These are phyloP conservation scores for Apomyelois bistriatella DNA, from an alignment of 2,888 invertebrate genomes.

Conservation along the genomic window DNA sequence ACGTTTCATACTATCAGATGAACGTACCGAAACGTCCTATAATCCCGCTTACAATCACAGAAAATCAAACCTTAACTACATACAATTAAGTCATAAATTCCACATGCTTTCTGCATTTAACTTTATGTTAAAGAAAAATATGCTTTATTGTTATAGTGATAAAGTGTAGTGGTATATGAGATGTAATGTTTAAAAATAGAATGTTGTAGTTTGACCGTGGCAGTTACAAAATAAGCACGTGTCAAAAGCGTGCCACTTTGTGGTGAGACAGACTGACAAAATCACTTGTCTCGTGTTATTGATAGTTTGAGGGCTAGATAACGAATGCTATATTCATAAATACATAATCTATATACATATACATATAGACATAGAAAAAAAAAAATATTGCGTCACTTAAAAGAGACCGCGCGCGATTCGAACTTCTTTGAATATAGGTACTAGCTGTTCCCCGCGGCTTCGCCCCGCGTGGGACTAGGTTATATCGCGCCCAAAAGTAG, in stretches of 20 bases:
- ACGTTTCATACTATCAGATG: conserved; percentile 15
- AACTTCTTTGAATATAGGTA: no score
- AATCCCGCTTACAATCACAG: neutral
- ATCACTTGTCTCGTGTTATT: neutral
- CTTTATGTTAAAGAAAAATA: neutral
- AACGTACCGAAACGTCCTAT: neutral
- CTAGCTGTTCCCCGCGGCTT: no score
- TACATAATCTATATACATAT: no score
- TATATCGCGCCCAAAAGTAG: no score
- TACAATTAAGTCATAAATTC: neutral
- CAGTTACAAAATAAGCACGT: neutral
- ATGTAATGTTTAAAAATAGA: neutral
- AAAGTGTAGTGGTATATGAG: neutral
- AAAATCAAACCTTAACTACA: neutral
- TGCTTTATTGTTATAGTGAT: neutral
- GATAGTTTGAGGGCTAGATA: neutral
- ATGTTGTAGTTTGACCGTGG: neutral
- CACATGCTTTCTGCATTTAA: neutral
- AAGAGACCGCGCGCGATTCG: no score
- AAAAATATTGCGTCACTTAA: no score
- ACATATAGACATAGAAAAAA: no score
- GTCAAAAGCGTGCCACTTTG: neutral
- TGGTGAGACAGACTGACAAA: neutral
- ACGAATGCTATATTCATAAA: neutral
- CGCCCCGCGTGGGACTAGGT: no score